Percentiles rank a stretch among this genome's conserved stretches.
These are phyloP conservation scores for Pituophis catenifer DNA, from an alignment of 2,113 vertebrate species.

Conservation along the genomic window DNA sequence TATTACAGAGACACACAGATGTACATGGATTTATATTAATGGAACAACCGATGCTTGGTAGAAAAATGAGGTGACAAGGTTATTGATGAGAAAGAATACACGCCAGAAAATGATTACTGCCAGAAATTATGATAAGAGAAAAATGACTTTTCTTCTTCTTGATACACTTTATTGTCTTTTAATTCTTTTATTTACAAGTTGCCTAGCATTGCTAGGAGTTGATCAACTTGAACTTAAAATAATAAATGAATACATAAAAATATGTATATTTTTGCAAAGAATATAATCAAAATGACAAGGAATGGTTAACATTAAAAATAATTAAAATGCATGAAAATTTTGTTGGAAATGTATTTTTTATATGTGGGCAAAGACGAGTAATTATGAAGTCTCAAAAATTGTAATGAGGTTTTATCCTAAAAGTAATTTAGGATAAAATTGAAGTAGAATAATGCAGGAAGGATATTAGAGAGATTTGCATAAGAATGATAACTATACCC, in stretches of 20 bases:
- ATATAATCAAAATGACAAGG: not conserved
- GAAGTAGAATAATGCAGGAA: not conserved
- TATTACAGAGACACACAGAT: not conserved
- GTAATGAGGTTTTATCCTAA: not conserved
- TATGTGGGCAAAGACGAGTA: not conserved
- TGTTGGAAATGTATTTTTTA: not conserved
- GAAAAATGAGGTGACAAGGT: not conserved
- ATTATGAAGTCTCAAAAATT: not conserved
- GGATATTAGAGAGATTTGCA: not conserved
- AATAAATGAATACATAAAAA: not conserved
- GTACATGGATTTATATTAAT: no score
- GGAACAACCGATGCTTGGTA: not conserved
- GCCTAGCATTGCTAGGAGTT: not conserved
- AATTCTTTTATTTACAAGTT: not conserved
- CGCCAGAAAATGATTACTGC: not conserved
- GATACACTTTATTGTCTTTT: not conserved
- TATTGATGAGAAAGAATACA: not conserved
- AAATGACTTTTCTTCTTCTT: not conserved
- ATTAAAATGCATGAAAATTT: not conserved
- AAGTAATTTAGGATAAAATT: not conserved
- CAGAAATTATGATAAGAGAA: not conserved
- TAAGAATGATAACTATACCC: not conserved
- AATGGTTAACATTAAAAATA: not conserved
- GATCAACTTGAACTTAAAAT: not conserved
- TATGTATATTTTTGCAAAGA: not conserved